Percentiles rank a stretch among this genome's conserved stretches.
These are phyloP conservation scores for Limenitis arthemis DNA, from an alignment of 2,888 invertebrate genomes.

Conservation along the genomic window DNA sequence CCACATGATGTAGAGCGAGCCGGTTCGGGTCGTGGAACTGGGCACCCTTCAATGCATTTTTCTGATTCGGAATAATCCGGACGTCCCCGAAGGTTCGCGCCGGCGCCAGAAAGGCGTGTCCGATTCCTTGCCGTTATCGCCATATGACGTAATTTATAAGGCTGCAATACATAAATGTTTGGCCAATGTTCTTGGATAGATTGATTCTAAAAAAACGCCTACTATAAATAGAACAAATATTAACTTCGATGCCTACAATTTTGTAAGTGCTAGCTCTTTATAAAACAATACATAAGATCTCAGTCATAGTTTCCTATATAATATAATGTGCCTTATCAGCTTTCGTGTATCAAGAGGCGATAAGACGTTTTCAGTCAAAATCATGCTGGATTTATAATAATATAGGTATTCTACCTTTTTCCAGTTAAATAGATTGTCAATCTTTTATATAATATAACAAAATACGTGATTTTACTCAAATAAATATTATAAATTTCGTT, in stretches of 20 bases:
- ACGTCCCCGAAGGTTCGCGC: slow-evolving; percentile 55
- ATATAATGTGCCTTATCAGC: slow-evolving; percentile 17
- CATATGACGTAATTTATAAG: slow-evolving; percentile 58
- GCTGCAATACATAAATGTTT: slow-evolving; percentile 9
- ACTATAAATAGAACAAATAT: too few relatives aligned
- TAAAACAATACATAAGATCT: background rate
- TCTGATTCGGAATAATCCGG: slow-evolving; percentile 36
- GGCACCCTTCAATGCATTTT: slow-evolving; percentile 53
- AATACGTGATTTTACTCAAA: too few relatives aligned
- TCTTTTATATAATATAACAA: too few relatives aligned
- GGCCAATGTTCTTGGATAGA: background rate
- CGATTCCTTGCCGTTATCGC: slow-evolving; percentile 53
- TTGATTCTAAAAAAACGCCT: too few relatives aligned
- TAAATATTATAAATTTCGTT: too few relatives aligned
- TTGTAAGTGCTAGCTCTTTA: background rate
- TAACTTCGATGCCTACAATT: too few relatives aligned
- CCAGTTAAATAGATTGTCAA: too few relatives aligned
- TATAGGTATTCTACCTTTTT: background rate
- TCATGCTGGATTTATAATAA: slow-evolving; percentile 18
- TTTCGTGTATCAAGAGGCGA: slow-evolving; percentile 16
- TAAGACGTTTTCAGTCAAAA: slow-evolving; percentile 26
- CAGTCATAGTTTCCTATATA: slow-evolving; percentile 10
- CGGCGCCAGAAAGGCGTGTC: slow-evolving; percentile 67
- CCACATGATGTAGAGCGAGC: slow-evolving; percentile 58
- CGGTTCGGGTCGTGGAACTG: slow-evolving; percentile 44